Percentiles rank a stretch among this genome's conserved stretches.
These are phyloP conservation scores for Erpetoichthys calabaricus DNA, from an alignment of 2,797 vertebrate species.

Conservation along the genomic window DNA sequence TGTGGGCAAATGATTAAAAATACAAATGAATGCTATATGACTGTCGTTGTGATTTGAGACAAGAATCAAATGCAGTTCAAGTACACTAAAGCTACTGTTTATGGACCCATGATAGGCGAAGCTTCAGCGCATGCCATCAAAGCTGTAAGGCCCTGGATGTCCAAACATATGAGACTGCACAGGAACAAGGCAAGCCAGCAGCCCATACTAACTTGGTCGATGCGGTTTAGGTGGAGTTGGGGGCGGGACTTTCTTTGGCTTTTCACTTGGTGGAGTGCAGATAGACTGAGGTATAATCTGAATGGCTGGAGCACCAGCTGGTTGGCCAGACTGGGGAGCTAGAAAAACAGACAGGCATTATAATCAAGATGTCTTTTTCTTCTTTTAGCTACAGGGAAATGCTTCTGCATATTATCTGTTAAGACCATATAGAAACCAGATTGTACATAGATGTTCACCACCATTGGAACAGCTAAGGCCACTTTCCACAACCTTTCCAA, in stretches of 20 bases:
- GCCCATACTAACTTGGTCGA: slow-evolving; percentile 71
- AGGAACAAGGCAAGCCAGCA: slow-evolving; percentile 37
- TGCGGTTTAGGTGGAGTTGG: slow-evolving; percentile 66
- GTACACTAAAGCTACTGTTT: slow-evolving; percentile 11
- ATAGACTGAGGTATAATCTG: slow-evolving; percentile 56
- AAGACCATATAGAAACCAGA: too few species aligned
- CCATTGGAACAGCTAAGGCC: too few species aligned
- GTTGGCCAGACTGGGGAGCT: slow-evolving; percentile 41
- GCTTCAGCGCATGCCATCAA: slow-evolving; percentile 45
- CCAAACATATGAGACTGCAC: slow-evolving; percentile 25
- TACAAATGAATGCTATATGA: too few species aligned
- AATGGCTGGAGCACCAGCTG: slow-evolving; percentile 40
- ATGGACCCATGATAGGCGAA: slow-evolving; percentile 25
- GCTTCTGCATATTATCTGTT: too few species aligned
- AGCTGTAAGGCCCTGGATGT: slow-evolving; percentile 17
- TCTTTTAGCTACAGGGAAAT: too few species aligned
- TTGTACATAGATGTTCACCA: too few species aligned
- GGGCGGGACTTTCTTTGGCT: slow-evolving; percentile 57
- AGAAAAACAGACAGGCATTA: slow-evolving; percentile 38
- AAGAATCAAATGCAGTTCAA: slow-evolving; percentile 7
- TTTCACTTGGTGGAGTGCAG: slow-evolving; percentile 52
- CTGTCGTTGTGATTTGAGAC: not conserved
- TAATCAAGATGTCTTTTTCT: too few species aligned
- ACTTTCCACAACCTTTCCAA: too few species aligned
- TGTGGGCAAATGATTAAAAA: too few species aligned